phyloP scores from a whole-genome alignment of 2,797 vertebrate species.

The Kryptolebias ocellatus region DNA sequence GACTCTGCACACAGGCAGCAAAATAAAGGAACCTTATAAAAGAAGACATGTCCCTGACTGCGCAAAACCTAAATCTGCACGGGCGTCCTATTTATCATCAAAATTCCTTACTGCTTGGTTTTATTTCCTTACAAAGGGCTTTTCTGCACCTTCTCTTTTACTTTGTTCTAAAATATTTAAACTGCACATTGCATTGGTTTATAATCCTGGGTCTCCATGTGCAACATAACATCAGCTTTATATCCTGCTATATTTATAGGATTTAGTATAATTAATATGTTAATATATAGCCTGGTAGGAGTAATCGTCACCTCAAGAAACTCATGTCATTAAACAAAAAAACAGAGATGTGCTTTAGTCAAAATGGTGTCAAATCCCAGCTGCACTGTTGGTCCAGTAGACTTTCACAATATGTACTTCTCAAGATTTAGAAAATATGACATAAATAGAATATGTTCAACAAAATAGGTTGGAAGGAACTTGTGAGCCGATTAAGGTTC shows the following conservation, averaged over 20 bases:
- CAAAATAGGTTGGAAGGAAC: too few relatives aligned
- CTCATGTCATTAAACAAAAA: constrained; percentile 37
- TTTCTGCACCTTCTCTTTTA: constrained; percentile 18
- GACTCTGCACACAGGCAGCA: constrained; percentile 49
- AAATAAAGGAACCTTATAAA: constrained; percentile 35
- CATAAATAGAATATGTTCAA: background rate
- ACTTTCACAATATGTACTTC: constrained; percentile 27
- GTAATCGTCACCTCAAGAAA: constrained; percentile 19
- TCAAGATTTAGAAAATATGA: constrained; percentile 31
- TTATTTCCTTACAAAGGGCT: constrained; percentile 21
- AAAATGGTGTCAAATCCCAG: constrained; percentile 7
- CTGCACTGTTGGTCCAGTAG: constrained; percentile 4
- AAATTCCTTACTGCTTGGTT: constrained; percentile 35
- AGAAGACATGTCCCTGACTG: constrained; percentile 46
- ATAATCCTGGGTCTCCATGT: constrained; percentile 6
- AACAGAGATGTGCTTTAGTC: constrained; percentile 23
- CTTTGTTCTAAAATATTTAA: constrained; percentile 15
- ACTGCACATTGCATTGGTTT: constrained; percentile 9
- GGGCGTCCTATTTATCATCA: constrained; percentile 27
- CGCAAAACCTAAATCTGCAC: constrained; percentile 26
- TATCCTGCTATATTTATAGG: constrained; percentile 50
- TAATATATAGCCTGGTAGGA: constrained; percentile 49
- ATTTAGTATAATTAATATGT: constrained; percentile 17
- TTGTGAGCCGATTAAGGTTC: too few relatives aligned
- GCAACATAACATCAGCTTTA: constrained; percentile 27